phyloP scores from a whole-genome alignment of 2,113 vertebrate genomes.

The Salvelinus sp. region DNA sequence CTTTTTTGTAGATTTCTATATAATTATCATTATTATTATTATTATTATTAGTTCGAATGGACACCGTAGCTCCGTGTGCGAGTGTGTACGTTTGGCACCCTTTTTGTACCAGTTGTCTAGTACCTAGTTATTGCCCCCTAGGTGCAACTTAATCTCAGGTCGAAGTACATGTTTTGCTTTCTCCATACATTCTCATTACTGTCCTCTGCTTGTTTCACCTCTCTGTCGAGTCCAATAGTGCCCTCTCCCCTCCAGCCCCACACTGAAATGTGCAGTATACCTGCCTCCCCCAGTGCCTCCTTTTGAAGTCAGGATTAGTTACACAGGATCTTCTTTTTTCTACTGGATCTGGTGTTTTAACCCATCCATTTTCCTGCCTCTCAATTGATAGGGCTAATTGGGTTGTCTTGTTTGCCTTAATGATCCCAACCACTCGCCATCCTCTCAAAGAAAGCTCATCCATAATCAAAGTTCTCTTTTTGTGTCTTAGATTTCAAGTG shows the following conservation, averaged over 20 bases:
- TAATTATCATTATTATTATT: conserved; percentile 48
- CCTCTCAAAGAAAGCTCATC: conserved; percentile 12
- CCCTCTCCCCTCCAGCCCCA: conserved; percentile 19
- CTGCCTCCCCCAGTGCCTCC: conserved; percentile 40
- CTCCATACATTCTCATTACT: conserved; percentile 60
- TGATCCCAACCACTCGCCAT: conserved; percentile 43
- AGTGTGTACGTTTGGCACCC: conserved; percentile 69
- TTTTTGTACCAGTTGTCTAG: conserved; percentile 64
- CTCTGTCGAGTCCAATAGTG: conserved; percentile 37
- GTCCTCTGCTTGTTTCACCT: conserved; percentile 36
- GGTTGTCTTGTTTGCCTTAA: conserved; percentile 66
- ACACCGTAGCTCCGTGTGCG: conserved; percentile 69
- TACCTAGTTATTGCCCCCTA: conserved; percentile 58
- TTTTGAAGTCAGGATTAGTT: conserved; percentile 51
- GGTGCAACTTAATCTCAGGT: conserved; percentile 88
- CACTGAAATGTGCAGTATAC: conserved; percentile 31
- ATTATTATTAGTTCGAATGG: conserved; percentile 68
- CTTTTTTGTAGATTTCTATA: conserved; percentile 54
- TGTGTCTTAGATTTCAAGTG: conserved; percentile 13
- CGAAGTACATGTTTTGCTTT: conserved; percentile 78
- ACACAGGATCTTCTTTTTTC: conserved; percentile 34
- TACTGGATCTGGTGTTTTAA: conserved; percentile 54
- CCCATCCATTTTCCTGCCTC: conserved; percentile 53
- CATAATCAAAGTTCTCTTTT: not conserved
- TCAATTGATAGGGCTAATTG: conserved; percentile 60